A percentile compares a stretch with the other conserved stretches of the same genome.
Conservation (phyloP, 2,113 vertebrate species). For the Eudorcas thomsonii region DNA sequence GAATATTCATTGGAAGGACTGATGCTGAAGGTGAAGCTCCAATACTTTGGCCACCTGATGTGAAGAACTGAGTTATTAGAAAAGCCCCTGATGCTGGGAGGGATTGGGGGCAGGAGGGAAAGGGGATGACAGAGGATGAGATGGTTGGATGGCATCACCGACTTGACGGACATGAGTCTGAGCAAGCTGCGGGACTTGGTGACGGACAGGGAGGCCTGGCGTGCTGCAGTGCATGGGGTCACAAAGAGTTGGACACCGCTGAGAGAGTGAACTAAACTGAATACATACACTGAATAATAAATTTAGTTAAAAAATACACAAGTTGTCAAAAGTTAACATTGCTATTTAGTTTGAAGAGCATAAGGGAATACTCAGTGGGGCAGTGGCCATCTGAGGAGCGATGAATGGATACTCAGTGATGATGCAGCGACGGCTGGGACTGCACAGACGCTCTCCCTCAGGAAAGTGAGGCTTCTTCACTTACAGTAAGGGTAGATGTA, state of each 20-base stretch:
- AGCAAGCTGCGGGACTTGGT: neutral
- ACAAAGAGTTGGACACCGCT: neutral
- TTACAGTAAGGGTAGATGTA: neutral
- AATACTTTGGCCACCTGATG: neutral
- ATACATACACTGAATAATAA: neutral
- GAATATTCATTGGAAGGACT: neutral
- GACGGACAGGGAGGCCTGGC: neutral
- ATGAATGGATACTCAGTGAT: accelerated
- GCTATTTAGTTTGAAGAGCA: neutral
- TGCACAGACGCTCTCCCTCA: neutral
- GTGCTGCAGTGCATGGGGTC: neutral
- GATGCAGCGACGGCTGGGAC: accelerated
- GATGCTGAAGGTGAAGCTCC: neutral
- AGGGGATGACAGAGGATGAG: neutral
- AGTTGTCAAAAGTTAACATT: neutral
- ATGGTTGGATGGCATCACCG: neutral
- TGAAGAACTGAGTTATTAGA: neutral
- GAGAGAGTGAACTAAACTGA: neutral
- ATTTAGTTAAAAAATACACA: neutral
- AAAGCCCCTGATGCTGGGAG: neutral
- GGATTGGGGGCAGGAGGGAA: neutral
- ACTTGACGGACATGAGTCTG: neutral
- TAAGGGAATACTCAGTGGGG: neutral
- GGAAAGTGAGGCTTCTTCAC: neutral
- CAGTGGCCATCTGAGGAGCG: neutral